Evolutionary conservation across 2,113 vertebrate genomes (phyloP).

Genomic region (Nerophis lumbriciformis): DNA sequence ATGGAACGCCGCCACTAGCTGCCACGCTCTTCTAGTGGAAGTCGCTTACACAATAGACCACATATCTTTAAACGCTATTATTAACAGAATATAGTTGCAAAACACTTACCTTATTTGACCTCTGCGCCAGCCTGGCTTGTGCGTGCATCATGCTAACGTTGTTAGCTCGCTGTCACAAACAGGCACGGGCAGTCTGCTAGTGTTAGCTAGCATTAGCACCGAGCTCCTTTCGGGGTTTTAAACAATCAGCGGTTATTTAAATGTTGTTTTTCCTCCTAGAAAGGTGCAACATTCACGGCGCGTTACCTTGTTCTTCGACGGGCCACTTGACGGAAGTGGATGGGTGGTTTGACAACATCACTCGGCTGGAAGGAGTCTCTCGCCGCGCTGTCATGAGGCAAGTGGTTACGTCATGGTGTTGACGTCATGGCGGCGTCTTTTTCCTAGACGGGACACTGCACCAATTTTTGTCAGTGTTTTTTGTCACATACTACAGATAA

Average conservation of each 20-base stretch:
- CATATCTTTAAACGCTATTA: not conserved
- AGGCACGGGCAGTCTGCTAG: not conserved
- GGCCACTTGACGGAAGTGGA: slow-evolving; percentile 4
- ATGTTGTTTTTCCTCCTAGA: not conserved
- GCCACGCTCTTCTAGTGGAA: no score
- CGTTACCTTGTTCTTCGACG: slow-evolving; percentile 37
- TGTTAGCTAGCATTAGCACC: no score
- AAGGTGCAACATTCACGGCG: not conserved
- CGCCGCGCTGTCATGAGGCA: not conserved
- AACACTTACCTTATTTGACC: slow-evolving; percentile 18
- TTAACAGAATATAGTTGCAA: not conserved
- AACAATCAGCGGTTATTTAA: no score
- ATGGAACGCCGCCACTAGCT: no score
- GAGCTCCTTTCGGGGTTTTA: not conserved
- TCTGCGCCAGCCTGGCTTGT: slow-evolving; percentile 1
- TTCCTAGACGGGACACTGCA: not conserved
- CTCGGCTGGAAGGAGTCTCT: not conserved
- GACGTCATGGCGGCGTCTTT: not conserved
- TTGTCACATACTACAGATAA: no score
- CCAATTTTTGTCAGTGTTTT: not conserved
- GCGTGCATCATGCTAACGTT: not conserved
- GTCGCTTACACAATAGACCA: not conserved
- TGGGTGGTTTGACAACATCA: slow-evolving; percentile 24
- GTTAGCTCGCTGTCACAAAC: slow-evolving; percentile 7
- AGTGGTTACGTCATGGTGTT: slow-evolving; percentile 2